Percentiles rank a stretch among this genome's conserved stretches.
Evolutionary conservation across 2,888 invertebrate genomes (phyloP).

Genomic region (Hypsopygia costalis): DNA sequence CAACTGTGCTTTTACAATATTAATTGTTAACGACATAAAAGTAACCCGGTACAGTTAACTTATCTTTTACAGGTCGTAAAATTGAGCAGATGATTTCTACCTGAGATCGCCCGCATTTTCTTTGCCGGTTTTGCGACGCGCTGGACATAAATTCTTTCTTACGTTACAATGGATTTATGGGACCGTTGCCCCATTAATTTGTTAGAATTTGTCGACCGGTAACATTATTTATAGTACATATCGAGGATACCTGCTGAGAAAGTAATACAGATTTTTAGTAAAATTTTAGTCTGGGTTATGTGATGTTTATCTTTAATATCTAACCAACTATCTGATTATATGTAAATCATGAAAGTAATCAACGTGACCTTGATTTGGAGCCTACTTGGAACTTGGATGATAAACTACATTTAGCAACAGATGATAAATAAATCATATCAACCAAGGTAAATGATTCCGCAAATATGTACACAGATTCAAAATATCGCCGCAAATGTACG

Average conservation of each 20-base stretch:
- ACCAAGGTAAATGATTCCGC: too few relatives aligned
- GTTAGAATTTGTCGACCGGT: constrained; percentile 9
- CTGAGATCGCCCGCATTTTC: constrained; percentile 31
- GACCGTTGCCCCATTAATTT: constrained; percentile 32
- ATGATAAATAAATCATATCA: background rate
- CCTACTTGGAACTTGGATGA: too few relatives aligned
- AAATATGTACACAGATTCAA: background rate
- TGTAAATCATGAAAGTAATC: too few relatives aligned
- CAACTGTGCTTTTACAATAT: too few relatives aligned
- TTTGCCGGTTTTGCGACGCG: constrained; percentile 13
- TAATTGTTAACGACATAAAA: constrained; percentile 1
- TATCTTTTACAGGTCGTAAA: background rate
- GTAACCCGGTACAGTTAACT: background rate
- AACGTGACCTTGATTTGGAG: too few relatives aligned
- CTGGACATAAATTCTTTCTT: constrained; percentile 39
- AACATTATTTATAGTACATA: constrained; percentile 11
- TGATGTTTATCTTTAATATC: too few relatives aligned
- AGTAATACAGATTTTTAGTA: too few relatives aligned
- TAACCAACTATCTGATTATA: too few relatives aligned
- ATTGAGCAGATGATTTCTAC: constrained; percentile 17
- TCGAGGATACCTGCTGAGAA: too few relatives aligned
- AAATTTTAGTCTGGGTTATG: too few relatives aligned
- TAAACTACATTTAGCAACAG: background rate
- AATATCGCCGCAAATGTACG: background rate
- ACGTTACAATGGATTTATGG: constrained; percentile 36